Base-by-base conservation (phyloP, 2,797 vertebrate species). In the Clarias laeviceps region DNA sequence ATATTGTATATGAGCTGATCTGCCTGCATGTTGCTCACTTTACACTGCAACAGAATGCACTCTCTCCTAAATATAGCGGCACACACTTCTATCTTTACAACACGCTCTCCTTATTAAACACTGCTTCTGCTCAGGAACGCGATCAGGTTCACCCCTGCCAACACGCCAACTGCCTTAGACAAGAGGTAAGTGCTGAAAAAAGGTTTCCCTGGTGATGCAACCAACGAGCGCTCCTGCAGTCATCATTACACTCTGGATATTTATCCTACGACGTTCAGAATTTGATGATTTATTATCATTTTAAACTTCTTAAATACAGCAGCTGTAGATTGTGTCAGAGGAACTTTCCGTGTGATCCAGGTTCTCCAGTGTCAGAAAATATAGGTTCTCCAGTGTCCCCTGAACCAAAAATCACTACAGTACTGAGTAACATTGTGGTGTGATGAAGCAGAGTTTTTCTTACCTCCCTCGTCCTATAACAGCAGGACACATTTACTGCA, bases 101-200 rank as follows among this genome's bases (percentile, higher is more conserved):
- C 84, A 84, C 61, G 61, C 87, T 82, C 73, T 85, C 85, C 65
- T 69, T 86, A 85, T 85, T 88, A 89, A 86, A 87, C 77, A 69
- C 68, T 24, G 68, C 79, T 57, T 83, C 70, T 82, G 81, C 87
- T 83, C 79, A 88, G 88, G 84, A 87, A 89, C 85, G 59, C 73
- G 85, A 87, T 85, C 76, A 84, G 86, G 80, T 34, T 83, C 85
- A 65, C 78, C 72, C 29, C 66, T 81, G 82, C 86, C 84, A 76
- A 74, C 79, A 27, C 27, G 15, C 50, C 86, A 73, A 80, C 50
- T 29, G 76, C 57, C 11, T 77, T 59, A 85, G 45, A 69, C 29
- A 40, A 34, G 73, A 91, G 92, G 93, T 93, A 92, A 93, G 92
- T 92, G 88, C 2, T 88, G 85, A 89, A 74, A 84, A 24, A 14